These are phyloP conservation scores for Lamellibrachia satsuma DNA, from an alignment of 2,888 invertebrate species.

Conservation along the genomic window DNA sequence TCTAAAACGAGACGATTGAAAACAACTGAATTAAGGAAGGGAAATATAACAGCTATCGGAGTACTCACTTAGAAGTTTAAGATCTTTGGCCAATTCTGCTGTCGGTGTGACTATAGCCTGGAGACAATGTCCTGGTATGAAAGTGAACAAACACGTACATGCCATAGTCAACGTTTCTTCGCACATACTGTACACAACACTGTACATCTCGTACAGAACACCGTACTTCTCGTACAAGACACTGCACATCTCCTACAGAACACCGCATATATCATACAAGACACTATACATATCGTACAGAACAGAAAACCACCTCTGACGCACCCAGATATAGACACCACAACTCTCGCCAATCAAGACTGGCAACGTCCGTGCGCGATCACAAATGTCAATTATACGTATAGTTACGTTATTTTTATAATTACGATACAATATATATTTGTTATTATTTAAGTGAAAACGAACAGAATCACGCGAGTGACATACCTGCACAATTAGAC, in stretches of 20 bases:
- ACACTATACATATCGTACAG: neutral
- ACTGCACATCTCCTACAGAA: neutral
- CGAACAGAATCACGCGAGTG: neutral
- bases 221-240: neutral
- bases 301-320: neutral
- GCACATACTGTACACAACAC: neutral
- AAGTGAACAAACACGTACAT: neutral
- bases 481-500: neutral
- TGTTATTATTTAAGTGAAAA: neutral
- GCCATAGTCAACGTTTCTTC: neutral
- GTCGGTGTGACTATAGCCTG: neutral
- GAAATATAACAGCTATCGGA: too few species aligned
- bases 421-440: neutral
- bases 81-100: neutral
- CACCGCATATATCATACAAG: neutral
- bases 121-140: neutral
- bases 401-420: neutral
- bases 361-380: neutral
- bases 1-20: too few species aligned
- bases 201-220: neutral
- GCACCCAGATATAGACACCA: neutral
- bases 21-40: too few species aligned
- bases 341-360: neutral
- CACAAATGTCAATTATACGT: neutral
- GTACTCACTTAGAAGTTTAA: too few species aligned